Evolutionary conservation across 2,113 vertebrate genomes (phyloP), one percentile per base, ranked within the genome.

Genomic region (Poicephalus meyeri): DNA sequence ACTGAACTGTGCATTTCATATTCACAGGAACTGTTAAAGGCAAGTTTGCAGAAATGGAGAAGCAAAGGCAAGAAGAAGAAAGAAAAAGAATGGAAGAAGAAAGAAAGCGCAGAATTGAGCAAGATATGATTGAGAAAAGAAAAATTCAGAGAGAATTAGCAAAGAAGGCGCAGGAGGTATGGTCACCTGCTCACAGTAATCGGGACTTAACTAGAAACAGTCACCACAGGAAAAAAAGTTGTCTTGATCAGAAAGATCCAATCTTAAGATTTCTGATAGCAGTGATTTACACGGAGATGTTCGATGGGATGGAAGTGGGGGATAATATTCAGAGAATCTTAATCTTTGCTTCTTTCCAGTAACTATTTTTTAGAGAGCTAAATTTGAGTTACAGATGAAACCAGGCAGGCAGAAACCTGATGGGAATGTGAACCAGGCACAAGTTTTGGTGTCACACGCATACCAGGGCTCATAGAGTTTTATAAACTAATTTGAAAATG

Each of bases 31-130:
- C 99, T 0, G 99, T 99, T 71, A 99, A 99, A 97, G 99, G 99
- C 83, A 99, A 98, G 91, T 99, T 99, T 97, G 99, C 98, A 76
- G 99, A 99, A 97, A 99, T 99, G 99, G 99, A 99, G 96, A 99
- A 99, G 86, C 99, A 99, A 96, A 98, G 99, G 91, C 98, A 99
- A 91, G 99, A 99, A 88, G 99, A 96, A 86, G 98, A 99, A 95
- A 99, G 97, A 95, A 99, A 99, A 97, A 98, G 98, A 95, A 99
- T 83, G 3, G 99, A 99, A 63, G 99, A 98, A 47, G 99, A 99
- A 95, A 98, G 99, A 73, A 99, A 98, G 94, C 99, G 98, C 76
- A 98, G 99, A 76, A 98, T 98, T 47, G 98, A 99, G 74, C 99
- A 99, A 98, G 99, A 99, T 60, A 97, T 98, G 74, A 93, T 99